A percentile compares a stretch with the other conserved stretches of the same genome.
Evolutionary conservation across 2,888 invertebrate genomes (phyloP).

Genomic region (Drosophila pseudotakahashii): DNA sequence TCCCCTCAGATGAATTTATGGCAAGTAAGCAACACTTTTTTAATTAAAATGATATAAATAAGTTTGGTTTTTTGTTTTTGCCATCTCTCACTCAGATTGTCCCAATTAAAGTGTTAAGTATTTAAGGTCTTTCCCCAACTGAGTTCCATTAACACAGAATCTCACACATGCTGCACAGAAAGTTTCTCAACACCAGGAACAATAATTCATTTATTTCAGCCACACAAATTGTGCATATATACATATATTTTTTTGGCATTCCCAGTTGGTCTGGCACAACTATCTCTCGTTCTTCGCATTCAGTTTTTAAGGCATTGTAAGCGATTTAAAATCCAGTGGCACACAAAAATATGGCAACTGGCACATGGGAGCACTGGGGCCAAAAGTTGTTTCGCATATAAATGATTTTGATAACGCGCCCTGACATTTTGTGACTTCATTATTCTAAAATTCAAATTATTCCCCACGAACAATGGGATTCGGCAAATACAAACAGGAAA

Average conservation of each 20-base stretch:
- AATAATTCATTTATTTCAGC: slow-evolving; percentile 48
- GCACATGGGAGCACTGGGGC: slow-evolving; percentile 34
- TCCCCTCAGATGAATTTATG: neutral
- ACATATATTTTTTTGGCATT: slow-evolving; percentile 14
- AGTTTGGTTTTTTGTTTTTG: neutral
- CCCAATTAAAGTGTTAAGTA: slow-evolving; percentile 8
- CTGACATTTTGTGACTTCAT: slow-evolving; percentile 53
- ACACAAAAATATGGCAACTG: slow-evolving; percentile 32
- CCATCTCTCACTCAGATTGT: slow-evolving; percentile 4
- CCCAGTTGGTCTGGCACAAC: slow-evolving; percentile 37
- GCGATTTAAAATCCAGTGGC: slow-evolving; percentile 39
- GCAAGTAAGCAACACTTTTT: neutral
- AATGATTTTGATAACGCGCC: slow-evolving; percentile 57
- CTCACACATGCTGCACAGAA: slow-evolving; percentile 17
- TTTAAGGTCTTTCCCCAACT: slow-evolving; percentile 19
- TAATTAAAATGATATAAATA: slow-evolving; percentile 1
- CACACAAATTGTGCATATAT: slow-evolving; percentile 20
- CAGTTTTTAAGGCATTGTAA: slow-evolving; percentile 37
- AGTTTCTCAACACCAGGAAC: slow-evolving; percentile 28
- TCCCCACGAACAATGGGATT: slow-evolving; percentile 31
- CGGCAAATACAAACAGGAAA: slow-evolving; percentile 10
- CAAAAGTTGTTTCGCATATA: slow-evolving; percentile 42
- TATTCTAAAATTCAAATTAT: slow-evolving; percentile 60
- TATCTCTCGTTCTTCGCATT: slow-evolving; percentile 24
- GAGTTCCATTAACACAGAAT: slow-evolving; percentile 19